These are phyloP conservation scores for Petroica traversi DNA, from an alignment of 2,113 vertebrate species.

Conservation along the genomic window DNA sequence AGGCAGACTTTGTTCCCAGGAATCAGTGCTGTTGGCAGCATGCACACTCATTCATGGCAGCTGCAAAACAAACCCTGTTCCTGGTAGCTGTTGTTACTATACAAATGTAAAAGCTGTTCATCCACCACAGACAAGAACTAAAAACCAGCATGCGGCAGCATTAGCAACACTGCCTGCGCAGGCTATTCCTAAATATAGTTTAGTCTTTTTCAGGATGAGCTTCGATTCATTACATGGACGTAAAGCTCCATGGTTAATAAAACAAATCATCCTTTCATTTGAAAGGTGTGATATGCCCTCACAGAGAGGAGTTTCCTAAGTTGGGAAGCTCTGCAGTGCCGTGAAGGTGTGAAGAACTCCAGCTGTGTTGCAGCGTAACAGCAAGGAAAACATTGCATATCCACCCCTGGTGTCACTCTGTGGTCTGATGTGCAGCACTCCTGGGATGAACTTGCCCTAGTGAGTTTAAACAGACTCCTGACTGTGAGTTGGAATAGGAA, in stretches of 20 bases:
- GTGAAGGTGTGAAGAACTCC: neutral
- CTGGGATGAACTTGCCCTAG: neutral
- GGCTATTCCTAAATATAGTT: neutral
- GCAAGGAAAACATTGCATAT: rapidly evolving
- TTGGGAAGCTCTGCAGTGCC: rapidly evolving
- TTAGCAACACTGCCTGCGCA: neutral
- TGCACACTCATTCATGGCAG: neutral
- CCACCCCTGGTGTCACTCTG: neutral
- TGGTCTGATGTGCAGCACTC: neutral
- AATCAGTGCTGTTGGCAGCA: neutral
- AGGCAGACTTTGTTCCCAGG: constrained; percentile 6
- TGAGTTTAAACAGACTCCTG: neutral
- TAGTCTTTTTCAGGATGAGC: neutral
- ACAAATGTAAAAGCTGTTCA: neutral
- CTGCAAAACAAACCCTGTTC: constrained; percentile 16
- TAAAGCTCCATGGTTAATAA: neutral
- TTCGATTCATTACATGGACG: rapidly evolving
- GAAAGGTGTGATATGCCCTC: neutral
- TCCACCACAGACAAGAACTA: neutral
- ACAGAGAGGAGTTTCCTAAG: neutral
- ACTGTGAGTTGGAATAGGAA: neutral
- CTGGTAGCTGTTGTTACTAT: neutral
- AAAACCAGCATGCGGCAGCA: neutral
- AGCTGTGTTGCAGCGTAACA: rapidly evolving
- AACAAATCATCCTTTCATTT: neutral